These are phyloP conservation scores for Meandrusa payeni DNA, from an alignment of 2,888 invertebrate species.

Conservation along the genomic window DNA sequence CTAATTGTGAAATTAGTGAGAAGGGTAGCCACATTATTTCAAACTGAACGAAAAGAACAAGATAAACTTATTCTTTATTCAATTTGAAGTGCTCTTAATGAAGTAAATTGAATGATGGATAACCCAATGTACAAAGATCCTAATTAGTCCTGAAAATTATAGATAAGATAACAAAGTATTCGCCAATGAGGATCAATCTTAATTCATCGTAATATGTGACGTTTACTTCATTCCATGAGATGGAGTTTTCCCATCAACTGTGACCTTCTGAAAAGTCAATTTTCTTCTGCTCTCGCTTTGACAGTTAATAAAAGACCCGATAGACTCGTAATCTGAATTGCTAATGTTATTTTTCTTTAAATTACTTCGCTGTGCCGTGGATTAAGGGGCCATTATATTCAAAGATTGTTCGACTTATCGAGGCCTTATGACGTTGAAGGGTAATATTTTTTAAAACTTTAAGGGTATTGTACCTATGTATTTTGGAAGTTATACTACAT, in stretches of 20 bases:
- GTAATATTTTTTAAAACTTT: no score
- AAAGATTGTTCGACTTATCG: constrained; percentile 63
- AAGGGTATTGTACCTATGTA: no score
- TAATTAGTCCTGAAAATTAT: not conserved
- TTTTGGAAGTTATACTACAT: no score
- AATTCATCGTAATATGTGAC: constrained; percentile 38
- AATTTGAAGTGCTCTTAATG: no score
- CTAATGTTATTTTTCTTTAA: constrained; percentile 79
- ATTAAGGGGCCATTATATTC: constrained; percentile 70
- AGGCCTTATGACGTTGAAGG: constrained; percentile 40
- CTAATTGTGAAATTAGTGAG: no score
- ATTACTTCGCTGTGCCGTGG: constrained; percentile 62
- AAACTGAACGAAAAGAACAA: no score
- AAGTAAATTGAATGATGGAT: no score
- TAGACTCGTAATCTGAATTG: constrained; percentile 71
- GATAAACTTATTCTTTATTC: no score
- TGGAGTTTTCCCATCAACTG: constrained; percentile 44
- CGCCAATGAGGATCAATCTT: constrained; percentile 13
- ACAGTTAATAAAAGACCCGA: constrained; percentile 71
- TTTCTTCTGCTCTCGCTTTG: constrained; percentile 61
- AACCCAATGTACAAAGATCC: no score
- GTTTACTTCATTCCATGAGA: constrained; percentile 47
- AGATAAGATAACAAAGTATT: constrained; percentile 10
- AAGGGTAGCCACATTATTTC: no score
- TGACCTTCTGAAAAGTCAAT: constrained; percentile 63